Conservation (phyloP, 2,888 invertebrate species). For the Argynnis bischoffii region DNA sequence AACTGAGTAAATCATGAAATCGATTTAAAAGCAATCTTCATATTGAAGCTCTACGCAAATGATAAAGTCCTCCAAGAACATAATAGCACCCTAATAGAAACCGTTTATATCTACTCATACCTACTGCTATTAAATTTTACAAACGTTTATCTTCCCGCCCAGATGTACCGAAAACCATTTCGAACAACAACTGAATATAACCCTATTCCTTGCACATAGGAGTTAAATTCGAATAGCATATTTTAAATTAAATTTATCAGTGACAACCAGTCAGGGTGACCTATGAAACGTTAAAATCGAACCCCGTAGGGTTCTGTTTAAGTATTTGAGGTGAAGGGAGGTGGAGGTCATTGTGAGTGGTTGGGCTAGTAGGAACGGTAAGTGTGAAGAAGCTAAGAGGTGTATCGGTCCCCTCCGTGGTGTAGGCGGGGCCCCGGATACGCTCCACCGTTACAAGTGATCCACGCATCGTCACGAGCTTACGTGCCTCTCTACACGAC, state of each 20-base stretch:
- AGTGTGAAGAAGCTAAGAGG: conserved; percentile 80
- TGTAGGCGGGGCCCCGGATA: conserved; percentile 68
- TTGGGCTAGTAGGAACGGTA: conserved; percentile 73
- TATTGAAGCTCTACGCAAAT: conserved; percentile 16
- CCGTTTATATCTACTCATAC: conserved; percentile 50
- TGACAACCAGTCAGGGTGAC: conserved; percentile 50
- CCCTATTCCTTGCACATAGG: conserved; percentile 42
- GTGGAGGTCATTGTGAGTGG: conserved; percentile 55
- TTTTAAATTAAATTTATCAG: conserved; percentile 48
- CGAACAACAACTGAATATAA: conserved; percentile 34
- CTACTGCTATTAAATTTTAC: conserved; percentile 66
- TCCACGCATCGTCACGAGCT: conserved; percentile 68
- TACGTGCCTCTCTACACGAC: conserved; percentile 55
- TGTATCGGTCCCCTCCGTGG: conserved; percentile 69
- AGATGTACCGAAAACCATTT: conserved; percentile 57
- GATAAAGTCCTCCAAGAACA: conserved; percentile 34
- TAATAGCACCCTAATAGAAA: conserved; percentile 45
- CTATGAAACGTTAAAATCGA: conserved; percentile 42
- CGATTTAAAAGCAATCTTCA: conserved; percentile 1
- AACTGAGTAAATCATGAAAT: conserved; percentile 1
- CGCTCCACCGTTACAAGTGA: conserved; percentile 68
- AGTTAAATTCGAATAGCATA: conserved; percentile 43
- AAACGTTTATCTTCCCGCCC: conserved; percentile 66
- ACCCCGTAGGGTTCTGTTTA: conserved; percentile 18
- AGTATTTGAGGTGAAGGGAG: conserved; percentile 43